phyloP scores from a whole-genome alignment of 1,140 invertebrate genomes.

The Teleogryllus occipitalis region DNA sequence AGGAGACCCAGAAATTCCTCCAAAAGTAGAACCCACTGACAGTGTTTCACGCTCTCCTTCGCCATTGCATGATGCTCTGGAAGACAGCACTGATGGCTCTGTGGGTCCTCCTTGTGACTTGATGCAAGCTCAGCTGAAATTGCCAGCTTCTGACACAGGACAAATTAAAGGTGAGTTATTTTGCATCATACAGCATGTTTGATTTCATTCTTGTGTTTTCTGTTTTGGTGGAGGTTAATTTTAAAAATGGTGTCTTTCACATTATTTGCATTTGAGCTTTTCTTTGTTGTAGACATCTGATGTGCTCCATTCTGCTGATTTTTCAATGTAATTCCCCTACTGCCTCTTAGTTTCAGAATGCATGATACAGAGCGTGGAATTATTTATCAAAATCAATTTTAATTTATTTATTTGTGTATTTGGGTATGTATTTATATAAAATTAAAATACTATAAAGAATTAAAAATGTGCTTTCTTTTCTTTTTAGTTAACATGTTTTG shows the following conservation, averaged over 20 bases:
- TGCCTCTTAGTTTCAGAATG: too few species aligned
- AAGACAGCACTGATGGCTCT: constrained; percentile 19
- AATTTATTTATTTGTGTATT: too few species aligned
- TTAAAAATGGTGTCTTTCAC: neutral
- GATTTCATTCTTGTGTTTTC: neutral
- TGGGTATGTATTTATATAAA: too few species aligned
- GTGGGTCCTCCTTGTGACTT: constrained; percentile 14
- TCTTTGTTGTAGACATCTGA: neutral
- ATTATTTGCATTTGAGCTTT: neutral
- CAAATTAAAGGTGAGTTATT: constrained; percentile 19
- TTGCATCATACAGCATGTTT: neutral
- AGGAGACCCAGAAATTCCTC: constrained; percentile 14
- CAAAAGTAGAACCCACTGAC: constrained; percentile 15
- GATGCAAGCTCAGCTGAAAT: constrained; percentile 9
- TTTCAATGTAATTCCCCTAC: too few species aligned
- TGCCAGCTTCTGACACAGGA: constrained; percentile 10
- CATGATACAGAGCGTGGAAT: too few species aligned
- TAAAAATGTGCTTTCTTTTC: too few species aligned
- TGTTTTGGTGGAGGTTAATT: neutral
- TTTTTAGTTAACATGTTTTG: too few species aligned
- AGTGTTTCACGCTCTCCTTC: constrained; percentile 12
- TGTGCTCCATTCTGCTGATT: neutral
- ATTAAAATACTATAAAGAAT: too few species aligned
- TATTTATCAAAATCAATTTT: too few species aligned
- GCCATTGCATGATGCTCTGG: constrained; percentile 18